Percentiles rank a stretch among this genome's conserved stretches.
Evolutionary conservation across 2,113 vertebrate species (phyloP).

Genomic region (Ia io): DNA sequence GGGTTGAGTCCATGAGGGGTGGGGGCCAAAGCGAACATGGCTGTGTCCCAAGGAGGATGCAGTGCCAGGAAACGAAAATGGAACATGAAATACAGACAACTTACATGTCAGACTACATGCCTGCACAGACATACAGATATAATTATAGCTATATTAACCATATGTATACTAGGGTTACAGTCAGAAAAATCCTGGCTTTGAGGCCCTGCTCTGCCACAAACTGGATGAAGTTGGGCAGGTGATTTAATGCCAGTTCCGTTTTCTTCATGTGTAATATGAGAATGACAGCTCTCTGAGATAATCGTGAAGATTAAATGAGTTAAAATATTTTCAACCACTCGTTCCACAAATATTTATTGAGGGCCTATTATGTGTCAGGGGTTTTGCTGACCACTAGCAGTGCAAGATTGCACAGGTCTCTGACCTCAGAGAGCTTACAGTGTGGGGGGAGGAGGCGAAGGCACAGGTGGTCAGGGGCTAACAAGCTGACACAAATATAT

Average conservation of each 20-base stretch:
- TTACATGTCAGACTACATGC: not conserved
- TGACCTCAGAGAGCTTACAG: not conserved
- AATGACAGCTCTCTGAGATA: not conserved
- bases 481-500: not conserved
- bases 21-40: not conserved
- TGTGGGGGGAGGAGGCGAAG: too few species aligned
- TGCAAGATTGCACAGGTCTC: not conserved
- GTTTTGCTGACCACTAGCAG: not conserved
- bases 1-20: not conserved
- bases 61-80: not conserved
- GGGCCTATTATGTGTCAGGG: not conserved
- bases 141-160: not conserved
- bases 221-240: not conserved
- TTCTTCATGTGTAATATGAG: not conserved
- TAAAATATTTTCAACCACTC: not conserved
- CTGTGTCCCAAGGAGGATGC: not conserved
- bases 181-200: not conserved
- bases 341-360: not conserved
- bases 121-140: not conserved
- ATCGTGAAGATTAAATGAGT: not conserved
- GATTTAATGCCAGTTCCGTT: not conserved
- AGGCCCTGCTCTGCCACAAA: not conserved
- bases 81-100: not conserved
- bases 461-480: not conserved
- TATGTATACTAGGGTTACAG: not conserved